phyloP scores from a whole-genome alignment of 2,797 vertebrate genomes.

The Psittacula echo region DNA sequence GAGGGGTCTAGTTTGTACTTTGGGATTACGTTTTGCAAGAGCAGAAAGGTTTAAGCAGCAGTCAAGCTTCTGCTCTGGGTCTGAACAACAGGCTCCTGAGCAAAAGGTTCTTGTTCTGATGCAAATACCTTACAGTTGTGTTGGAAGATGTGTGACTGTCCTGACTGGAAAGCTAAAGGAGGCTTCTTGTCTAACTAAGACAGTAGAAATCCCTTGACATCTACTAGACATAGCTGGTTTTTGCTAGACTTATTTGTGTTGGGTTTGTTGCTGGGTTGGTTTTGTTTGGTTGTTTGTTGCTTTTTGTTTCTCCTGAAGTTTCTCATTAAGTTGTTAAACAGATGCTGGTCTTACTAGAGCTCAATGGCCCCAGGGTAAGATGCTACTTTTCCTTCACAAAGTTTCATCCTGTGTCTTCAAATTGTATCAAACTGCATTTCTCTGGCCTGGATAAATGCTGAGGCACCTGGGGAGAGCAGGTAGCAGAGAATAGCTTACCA shows the following conservation, averaged over 20 bases:
- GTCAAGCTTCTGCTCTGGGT: neutral
- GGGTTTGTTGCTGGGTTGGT: neutral
- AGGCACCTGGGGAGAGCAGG: neutral
- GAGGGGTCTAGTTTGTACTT: neutral
- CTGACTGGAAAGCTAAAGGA: neutral
- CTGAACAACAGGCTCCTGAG: neutral
- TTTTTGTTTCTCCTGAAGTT: neutral
- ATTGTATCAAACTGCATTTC: neutral
- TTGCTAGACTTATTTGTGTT: neutral
- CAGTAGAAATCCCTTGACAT: neutral
- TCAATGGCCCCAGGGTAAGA: neutral
- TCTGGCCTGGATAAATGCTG: neutral
- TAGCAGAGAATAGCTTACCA: constrained; percentile 77
- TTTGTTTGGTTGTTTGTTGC: neutral
- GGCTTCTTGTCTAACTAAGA: neutral
- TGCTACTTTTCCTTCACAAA: neutral
- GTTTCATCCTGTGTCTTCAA: neutral
- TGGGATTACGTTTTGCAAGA: neutral
- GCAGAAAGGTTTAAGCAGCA: neutral
- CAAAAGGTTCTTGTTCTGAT: neutral
- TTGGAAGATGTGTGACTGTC: neutral
- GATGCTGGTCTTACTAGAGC: neutral
- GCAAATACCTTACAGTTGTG: neutral
- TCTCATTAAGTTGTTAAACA: neutral
- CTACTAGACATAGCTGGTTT: neutral